Percentiles rank a stretch among this genome's conserved stretches.
phyloP scores from a whole-genome alignment of 2,888 invertebrate species.

The Bellardia pandia region DNA sequence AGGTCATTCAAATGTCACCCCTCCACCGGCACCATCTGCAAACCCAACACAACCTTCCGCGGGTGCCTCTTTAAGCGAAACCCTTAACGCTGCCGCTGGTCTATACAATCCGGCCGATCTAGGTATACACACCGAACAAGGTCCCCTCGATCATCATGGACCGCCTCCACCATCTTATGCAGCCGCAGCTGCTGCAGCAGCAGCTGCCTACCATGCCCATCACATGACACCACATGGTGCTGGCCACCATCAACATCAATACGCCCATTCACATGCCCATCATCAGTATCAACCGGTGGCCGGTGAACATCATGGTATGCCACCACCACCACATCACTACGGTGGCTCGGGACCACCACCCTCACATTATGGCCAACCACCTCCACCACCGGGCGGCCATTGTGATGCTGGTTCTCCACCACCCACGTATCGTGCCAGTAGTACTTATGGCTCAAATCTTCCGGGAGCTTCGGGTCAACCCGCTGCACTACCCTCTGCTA shows the following conservation, averaged over 20 bases:
- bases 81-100: conserved; percentile 78
- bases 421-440: conserved; percentile 79
- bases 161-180: conserved; percentile 81
- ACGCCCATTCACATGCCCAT: conserved; percentile 77
- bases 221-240: conserved; percentile 80
- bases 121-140: conserved; percentile 80
- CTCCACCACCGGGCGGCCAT: conserved; percentile 75
- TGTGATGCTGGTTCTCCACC: conserved; percentile 81
- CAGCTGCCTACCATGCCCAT: conserved; percentile 82
- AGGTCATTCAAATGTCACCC: conserved; percentile 74
- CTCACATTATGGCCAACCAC: conserved; percentile 75
- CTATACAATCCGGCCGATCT: conserved; percentile 81
- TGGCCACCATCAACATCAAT: conserved; percentile 79
- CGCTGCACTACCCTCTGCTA: conserved; percentile 77
- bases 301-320: conserved; percentile 79
- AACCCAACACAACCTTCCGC: conserved; percentile 75
- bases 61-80: conserved; percentile 76
- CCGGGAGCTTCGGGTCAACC: conserved; percentile 69
- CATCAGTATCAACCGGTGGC: conserved; percentile 76
- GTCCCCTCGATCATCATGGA: conserved; percentile 80
- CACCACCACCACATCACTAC: conserved; percentile 77
- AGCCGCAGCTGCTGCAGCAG: conserved; percentile 79
- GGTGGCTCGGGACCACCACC: conserved; percentile 70
- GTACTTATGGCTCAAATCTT: conserved; percentile 74
- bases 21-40: conserved; percentile 75